phyloP scores from a whole-genome alignment of 2,888 invertebrate species.

The Mallateleia sp. region DNA sequence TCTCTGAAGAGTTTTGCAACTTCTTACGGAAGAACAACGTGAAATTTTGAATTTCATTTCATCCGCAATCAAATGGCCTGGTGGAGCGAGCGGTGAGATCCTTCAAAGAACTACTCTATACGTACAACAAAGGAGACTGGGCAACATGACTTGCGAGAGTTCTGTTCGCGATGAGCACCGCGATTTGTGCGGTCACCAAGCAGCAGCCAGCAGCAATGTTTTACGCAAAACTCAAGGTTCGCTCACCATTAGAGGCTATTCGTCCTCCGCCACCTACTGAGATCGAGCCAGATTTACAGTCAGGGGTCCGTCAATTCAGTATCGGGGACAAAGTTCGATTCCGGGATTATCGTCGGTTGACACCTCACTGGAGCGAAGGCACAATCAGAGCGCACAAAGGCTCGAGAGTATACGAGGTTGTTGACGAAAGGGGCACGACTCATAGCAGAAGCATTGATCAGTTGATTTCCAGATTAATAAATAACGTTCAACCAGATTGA shows the following conservation, averaged over 20 bases:
- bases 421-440: neutral
- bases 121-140: neutral
- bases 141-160: neutral
- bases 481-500: too few species aligned
- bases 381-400: neutral
- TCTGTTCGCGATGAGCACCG: constrained; percentile 16
- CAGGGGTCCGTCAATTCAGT: constrained; percentile 12
- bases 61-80: neutral
- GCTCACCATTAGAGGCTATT: constrained; percentile 2
- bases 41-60: too few species aligned
- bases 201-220: neutral
- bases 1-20: too few species aligned
- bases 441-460: constrained; percentile 26
- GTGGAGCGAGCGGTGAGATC: constrained; percentile 11
- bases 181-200: neutral
- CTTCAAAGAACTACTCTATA: neutral
- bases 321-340: constrained; percentile 11
- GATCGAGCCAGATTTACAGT: neutral
- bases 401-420: constrained; percentile 3
- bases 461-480: too few species aligned
- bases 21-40: too few species aligned
- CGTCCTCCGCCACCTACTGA: neutral
- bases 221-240: neutral
- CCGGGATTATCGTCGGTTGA: constrained; percentile 10
- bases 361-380: neutral